A percentile compares a stretch with the other conserved stretches of the same genome.
These are phyloP conservation scores for Euphysa ruthae DNA, from an alignment of 30 jellyfish, hydroid and myxozoan species.

Conservation along the genomic window DNA sequence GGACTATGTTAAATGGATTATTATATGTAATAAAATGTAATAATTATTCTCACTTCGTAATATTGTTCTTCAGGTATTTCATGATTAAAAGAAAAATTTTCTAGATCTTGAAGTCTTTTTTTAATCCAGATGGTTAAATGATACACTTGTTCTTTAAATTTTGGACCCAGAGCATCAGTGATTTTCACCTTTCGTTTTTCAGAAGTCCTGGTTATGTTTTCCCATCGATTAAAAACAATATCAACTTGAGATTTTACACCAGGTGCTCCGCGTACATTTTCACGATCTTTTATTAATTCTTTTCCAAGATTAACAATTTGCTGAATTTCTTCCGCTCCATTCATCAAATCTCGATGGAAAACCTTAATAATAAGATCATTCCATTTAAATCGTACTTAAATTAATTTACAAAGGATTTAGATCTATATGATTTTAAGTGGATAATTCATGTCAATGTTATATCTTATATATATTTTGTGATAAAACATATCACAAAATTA, in stretches of 20 bases:
- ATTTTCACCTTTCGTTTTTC: conserved; percentile 39
- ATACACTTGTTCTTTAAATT: conserved; percentile 57
- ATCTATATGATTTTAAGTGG: too few species aligned
- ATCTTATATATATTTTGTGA: too few species aligned
- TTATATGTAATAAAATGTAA: too few species aligned
- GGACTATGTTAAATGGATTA: too few species aligned
- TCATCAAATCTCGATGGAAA: conserved; percentile 57
- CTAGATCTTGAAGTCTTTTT: conserved; percentile 50
- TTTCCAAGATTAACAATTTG: conserved; percentile 51
- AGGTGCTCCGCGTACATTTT: conserved; percentile 54
- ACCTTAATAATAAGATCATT: conserved; percentile 43
- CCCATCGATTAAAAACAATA: conserved; percentile 54
- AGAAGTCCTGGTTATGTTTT: conserved; percentile 28
- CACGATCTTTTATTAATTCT: conserved; percentile 49
- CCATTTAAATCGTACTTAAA: too few species aligned
- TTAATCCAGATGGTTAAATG: conserved; percentile 56
- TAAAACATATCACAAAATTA: too few species aligned
- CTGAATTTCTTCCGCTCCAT: conserved; percentile 50
- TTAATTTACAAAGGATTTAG: too few species aligned
- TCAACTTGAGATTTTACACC: conserved; percentile 49
- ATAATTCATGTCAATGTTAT: too few species aligned
- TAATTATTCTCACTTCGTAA: not conserved
- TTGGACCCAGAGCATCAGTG: conserved; percentile 46
- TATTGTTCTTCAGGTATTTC: too few species aligned
- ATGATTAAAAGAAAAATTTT: too few species aligned